Evolutionary conservation across 2,113 vertebrate species (phyloP), one percentile per base, ranked within the genome.

Genomic region (Thinocorus orbignyianus): DNA sequence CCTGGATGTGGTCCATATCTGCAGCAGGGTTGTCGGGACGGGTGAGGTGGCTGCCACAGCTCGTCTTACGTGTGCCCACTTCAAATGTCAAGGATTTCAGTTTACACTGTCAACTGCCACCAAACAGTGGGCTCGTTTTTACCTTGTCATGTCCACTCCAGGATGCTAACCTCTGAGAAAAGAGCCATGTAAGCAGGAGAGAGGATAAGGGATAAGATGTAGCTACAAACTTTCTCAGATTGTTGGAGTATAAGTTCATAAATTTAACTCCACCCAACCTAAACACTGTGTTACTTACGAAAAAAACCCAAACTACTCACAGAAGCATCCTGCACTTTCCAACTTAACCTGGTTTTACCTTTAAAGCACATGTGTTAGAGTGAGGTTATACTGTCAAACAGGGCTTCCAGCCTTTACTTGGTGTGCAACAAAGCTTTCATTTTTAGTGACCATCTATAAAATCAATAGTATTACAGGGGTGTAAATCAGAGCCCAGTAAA

Each of bases 1-100:
- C 42, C 72, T 26, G 39, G 2, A 2, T 51, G 0, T 0, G 31
- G 60, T 49, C 80, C 86, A 37, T 8, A 2, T 2, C 37, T 60
- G 5, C 60, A 17, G 82, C 66, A 69, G 55, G 54, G 81, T 3
- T 5, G 58, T 6, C n/a, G 23, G 73, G 68, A 33, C 73, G 39
- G 86, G 52, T 2, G 31, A 12, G 1, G 11, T 0, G 2, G 66
- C 48, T 28, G 35, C 25, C 8, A 1, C 68, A 30, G 44, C 49
- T n/a, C 0, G 3, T 48, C 42, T 30, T 23, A 24, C 44, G 42
- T 1, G 3, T 22, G 17, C 52, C 9, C 6, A 35, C 16, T 33
- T 18, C 6, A 48, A 60, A 33, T 2, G 17, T 5, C 64, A 20
- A 0, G 5, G 30, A 69, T 35, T 49, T 52, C 60, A 9, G 58